Conservation (phyloP, 2,888 invertebrate genomes). For the Monoplex corrugatus region DNA sequence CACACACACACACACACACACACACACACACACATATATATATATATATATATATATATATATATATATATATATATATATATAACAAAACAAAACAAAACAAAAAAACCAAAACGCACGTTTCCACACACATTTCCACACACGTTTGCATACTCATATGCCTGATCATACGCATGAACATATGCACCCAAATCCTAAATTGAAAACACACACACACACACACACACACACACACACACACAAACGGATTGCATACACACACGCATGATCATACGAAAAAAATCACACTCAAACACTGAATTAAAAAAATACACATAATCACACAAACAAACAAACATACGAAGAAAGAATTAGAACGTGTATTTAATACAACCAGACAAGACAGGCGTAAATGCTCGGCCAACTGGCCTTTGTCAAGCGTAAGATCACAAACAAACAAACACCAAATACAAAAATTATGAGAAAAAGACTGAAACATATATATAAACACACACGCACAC, state of each 20-base stretch:
- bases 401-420: too few species aligned
- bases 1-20: neutral
- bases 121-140: neutral
- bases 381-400: too few species aligned
- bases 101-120: neutral
- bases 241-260: too few species aligned
- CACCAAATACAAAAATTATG: too few species aligned
- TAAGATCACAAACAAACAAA: too few species aligned
- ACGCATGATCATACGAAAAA: neutral
- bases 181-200: neutral
- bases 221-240: conserved; percentile 16
- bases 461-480: too few species aligned
- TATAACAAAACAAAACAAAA: neutral
- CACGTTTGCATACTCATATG: neutral
- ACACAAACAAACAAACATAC: neutral
- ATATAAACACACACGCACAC: too few species aligned
- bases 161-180: neutral
- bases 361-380: too few species aligned
- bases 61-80: neutral
- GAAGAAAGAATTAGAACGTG: too few species aligned
- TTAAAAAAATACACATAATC: neutral
- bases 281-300: neutral
- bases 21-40: neutral
- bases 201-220: neutral
- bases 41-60: neutral